Base-by-base conservation (phyloP, 2,888 invertebrate species). In the Apodemia zela region DNA sequence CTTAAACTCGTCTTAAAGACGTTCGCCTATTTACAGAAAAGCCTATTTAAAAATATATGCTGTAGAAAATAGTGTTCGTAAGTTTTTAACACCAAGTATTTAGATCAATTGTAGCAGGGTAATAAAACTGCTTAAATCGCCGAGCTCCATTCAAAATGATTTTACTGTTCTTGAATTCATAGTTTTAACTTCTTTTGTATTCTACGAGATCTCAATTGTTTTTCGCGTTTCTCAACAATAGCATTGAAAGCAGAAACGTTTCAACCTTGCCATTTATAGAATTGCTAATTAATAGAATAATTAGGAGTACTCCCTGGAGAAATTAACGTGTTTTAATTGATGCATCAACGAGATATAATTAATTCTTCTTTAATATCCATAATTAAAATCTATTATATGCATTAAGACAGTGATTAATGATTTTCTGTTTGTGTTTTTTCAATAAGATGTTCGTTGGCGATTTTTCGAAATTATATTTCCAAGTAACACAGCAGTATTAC, bases 271-370 rank as follows among this genome's bases (percentile, higher is more conserved):
- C 42, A 42, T 42, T 17, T 47, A 8, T 47, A 17, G 47, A 17
- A 17, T 47, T 47, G 47, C 47, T 47, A 47, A 47, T 47, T 47
- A 47, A 17, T 47, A 47, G n/a, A 47, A 17, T 47, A 47, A 47
- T 47, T 17, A 17, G 17, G 17, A 47, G 45, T 45, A n/a, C 47
- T 47, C 47, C 17, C 47, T n/a, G 2, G 64, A 61, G 60, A 47
- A 47, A 47, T 47, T 47, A 47, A 47, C 8, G 47, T 17, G 3
- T 17, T 45, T 45, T 47, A 47, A 17, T 17, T 47, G 17, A 17
- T 47, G 8, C 47, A 17, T n/a, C 2, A 47, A n/a, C 17, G 17
- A 47, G 45, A 7, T 45, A 45, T n/a, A 45, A 45, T 45, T 45
- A 0, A 2, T 45, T n/a, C n/a, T 13, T 45, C 2, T 45, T 45